A percentile compares a stretch with the other conserved stretches of the same genome.
Evolutionary conservation across 2,113 vertebrate species (phyloP).

Genomic region (Sardina pilchardus): DNA sequence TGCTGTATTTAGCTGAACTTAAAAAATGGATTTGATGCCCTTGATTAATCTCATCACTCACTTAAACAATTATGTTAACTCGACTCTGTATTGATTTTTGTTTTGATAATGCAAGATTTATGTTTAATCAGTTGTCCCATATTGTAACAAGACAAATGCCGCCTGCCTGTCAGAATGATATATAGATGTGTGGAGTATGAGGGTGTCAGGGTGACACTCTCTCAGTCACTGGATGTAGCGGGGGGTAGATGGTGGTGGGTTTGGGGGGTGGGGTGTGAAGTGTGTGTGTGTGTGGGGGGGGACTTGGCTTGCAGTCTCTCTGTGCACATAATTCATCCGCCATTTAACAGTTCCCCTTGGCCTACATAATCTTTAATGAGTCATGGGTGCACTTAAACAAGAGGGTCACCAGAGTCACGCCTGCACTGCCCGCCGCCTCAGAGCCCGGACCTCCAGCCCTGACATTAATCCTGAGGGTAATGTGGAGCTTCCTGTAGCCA

Average conservation of each 20-base stretch:
- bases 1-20: background rate
- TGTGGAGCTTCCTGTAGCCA: constrained; percentile 74
- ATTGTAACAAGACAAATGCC: background rate
- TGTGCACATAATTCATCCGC: constrained; percentile 59
- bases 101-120: background rate
- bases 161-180: constrained; percentile 7
- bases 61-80: background rate
- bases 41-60: background rate
- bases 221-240: background rate
- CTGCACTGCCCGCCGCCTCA: constrained; percentile 58
- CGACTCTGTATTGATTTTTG: background rate
- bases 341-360: constrained; percentile 61
- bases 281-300: constrained; percentile 19
- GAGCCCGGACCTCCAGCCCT: constrained; percentile 60
- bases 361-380: constrained; percentile 67
- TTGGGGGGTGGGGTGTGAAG: background rate
- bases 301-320: constrained; percentile 26
- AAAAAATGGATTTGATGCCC: background rate
- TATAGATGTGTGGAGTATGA: background rate
- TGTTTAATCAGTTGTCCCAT: background rate
- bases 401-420: constrained; percentile 60
- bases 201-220: constrained; percentile 11
- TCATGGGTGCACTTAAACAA: constrained; percentile 65
- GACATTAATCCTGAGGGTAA: constrained; percentile 80
- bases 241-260: background rate